Percentiles rank a stretch among this genome's conserved stretches.
These are phyloP conservation scores for Brachystomella parvula DNA, from an alignment of 1,140 invertebrate genomes.

Conservation along the genomic window DNA sequence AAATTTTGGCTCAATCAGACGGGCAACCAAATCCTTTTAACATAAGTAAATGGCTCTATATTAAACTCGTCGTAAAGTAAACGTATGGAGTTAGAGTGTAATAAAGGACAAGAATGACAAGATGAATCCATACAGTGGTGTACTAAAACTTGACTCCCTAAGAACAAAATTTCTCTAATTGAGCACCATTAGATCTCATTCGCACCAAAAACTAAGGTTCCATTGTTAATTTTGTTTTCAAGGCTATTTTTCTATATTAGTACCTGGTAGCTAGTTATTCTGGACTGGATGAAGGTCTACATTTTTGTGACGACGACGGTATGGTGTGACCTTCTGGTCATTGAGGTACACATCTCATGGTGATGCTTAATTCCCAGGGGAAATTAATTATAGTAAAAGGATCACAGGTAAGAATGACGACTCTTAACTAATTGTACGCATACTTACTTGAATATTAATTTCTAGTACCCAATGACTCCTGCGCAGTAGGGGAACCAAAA, in stretches of 20 bases:
- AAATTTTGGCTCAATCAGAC: no score
- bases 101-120: not conserved
- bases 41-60: no score
- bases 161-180: no score
- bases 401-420: conserved; percentile 19
- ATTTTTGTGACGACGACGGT: no score
- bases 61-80: no score
- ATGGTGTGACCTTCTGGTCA: no score
- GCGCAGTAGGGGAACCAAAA: not conserved
- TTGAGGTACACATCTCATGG: no score
- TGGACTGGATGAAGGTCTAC: not conserved
- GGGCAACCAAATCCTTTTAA: no score
- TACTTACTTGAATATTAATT: not conserved
- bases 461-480: not conserved
- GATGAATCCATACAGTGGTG: not conserved
- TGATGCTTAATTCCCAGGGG: no score
- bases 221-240: not conserved
- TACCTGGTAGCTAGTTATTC: not conserved
- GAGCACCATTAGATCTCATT: conserved; percentile 3
- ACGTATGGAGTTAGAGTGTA: no score
- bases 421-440: not conserved
- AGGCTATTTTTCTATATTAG: not conserved
- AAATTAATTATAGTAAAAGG: not conserved
- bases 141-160: no score
- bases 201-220: conserved; percentile 9